Conservation (phyloP, 2,888 invertebrate genomes). For the Apodemia mormo region DNA sequence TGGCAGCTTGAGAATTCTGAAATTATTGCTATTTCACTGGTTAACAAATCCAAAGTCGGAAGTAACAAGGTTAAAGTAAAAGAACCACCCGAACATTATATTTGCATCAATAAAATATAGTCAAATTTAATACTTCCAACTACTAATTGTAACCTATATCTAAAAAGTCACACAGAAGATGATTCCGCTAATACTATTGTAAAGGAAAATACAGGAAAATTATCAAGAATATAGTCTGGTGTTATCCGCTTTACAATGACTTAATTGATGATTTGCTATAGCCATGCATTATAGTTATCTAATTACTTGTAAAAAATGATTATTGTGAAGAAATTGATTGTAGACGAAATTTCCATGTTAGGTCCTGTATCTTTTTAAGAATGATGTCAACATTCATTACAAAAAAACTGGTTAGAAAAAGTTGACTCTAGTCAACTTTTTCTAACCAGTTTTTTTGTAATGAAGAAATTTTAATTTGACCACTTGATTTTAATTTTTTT, state of each 20-base stretch:
- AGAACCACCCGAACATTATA: background rate
- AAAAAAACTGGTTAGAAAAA: too few relatives aligned
- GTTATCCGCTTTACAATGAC: constrained; percentile 76
- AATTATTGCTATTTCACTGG: too few relatives aligned
- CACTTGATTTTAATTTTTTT: too few relatives aligned
- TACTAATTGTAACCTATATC: background rate
- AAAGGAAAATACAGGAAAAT: constrained; percentile 64
- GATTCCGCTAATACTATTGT: constrained; percentile 26
- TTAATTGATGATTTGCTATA: constrained; percentile 67
- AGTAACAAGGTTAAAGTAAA: background rate
- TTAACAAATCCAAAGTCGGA: too few relatives aligned
- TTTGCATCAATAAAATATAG: background rate
- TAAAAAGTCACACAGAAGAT: constrained; percentile 27
- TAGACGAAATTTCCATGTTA: background rate
- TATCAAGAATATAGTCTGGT: constrained; percentile 52
- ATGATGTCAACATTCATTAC: too few relatives aligned
- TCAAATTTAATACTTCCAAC: background rate
- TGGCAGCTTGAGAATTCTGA: too few relatives aligned
- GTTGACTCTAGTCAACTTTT: too few relatives aligned
- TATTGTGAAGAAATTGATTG: constrained; percentile 23
- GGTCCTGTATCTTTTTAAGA: too few relatives aligned
- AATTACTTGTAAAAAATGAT: constrained; percentile 29
- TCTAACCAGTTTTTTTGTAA: too few relatives aligned
- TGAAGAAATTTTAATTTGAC: too few relatives aligned
- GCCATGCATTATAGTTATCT: constrained; percentile 51